Evolutionary conservation across 1,140 invertebrate species (phyloP).

Genomic region (Zaprionus inermis): DNA sequence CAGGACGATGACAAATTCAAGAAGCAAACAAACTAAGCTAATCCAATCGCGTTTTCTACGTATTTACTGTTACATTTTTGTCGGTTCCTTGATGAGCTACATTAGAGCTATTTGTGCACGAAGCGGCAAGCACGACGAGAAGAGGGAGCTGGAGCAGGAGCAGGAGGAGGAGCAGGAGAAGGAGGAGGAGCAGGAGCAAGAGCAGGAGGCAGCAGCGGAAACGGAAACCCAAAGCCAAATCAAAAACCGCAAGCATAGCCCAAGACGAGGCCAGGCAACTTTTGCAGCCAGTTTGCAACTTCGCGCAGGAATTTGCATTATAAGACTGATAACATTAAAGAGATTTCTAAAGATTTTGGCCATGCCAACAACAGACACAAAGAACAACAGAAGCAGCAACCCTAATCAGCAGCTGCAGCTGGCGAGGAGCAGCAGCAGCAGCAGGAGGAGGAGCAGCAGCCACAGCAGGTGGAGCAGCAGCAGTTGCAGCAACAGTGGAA

Average conservation of each 20-base stretch:
- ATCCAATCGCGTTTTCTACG: constrained; percentile 71
- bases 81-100: constrained; percentile 73
- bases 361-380: constrained; percentile 52
- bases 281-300: constrained; percentile 54
- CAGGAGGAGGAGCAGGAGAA: background rate
- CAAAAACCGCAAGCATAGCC: background rate
- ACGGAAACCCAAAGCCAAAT: constrained; percentile 25
- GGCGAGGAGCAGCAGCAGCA: background rate
- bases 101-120: constrained; percentile 64
- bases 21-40: constrained; percentile 59
- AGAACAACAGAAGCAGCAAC: constrained; percentile 7
- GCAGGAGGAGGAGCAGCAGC: constrained; percentile 6
- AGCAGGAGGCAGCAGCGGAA: constrained; percentile 25
- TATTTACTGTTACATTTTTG: constrained; percentile 73
- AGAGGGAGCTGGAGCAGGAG: constrained; percentile 2
- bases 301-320: constrained; percentile 82
- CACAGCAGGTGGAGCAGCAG: background rate
- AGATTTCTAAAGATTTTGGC: constrained; percentile 78
- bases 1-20: constrained; percentile 36
- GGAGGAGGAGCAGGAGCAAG: background rate
- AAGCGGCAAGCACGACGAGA: constrained; percentile 45
- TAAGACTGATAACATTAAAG: constrained; percentile 84
- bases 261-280: background rate
- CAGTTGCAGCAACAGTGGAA: constrained; percentile 8
- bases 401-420: constrained; percentile 4